Evolutionary conservation across 1,140 invertebrate species (phyloP), one percentile per base, ranked within the genome.

Genomic region (honey bee (Apis mellifera)): DNA sequence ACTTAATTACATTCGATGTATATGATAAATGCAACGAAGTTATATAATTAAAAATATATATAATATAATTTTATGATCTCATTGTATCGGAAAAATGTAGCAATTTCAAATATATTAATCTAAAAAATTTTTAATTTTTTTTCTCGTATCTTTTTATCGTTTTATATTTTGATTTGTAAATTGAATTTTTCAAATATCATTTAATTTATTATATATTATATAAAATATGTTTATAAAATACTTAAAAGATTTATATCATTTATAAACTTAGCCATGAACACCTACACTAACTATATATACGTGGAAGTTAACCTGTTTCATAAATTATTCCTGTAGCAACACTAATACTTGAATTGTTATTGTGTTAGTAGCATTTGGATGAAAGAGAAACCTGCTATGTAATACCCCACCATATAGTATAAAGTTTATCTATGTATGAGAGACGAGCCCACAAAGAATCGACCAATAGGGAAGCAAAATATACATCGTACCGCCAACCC

Each of bases 401-500:
- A 26, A 11, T 66, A n/a, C 71, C 71, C 62, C 71, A 52, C 59
- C 23, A 59, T 81, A 50, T 55, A 55, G 57, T 11, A 21, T 21
- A n/a, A 82, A 42, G 8, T 26, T 74, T 78, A 52, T 72, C 26
- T 64, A 42, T 69, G 12, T 23, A n/a, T 71, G 52, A 66, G 23
- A 72, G 81, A 66, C 81, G 66, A 83, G 76, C 81, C 81, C 78
- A 78, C 74, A 32, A 57, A 50, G 73, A 62, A 32, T 64, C 50
- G n/a, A 66, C 76, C 82, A 83, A 83, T 83, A n/a, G 32, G 65
- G 26, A 64, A 59, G 13, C 66, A 32, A 42, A 57, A 78, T 26
- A 64, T 66, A 57, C 54, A 26, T 15, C 57, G 55, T 78, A 55
- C 74, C 74, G 80, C 52, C 74, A 82, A 60, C 64, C 80, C 66